These are phyloP conservation scores for Uropsilus gracilis DNA, from an alignment of 2,113 vertebrate species.

Conservation along the genomic window DNA sequence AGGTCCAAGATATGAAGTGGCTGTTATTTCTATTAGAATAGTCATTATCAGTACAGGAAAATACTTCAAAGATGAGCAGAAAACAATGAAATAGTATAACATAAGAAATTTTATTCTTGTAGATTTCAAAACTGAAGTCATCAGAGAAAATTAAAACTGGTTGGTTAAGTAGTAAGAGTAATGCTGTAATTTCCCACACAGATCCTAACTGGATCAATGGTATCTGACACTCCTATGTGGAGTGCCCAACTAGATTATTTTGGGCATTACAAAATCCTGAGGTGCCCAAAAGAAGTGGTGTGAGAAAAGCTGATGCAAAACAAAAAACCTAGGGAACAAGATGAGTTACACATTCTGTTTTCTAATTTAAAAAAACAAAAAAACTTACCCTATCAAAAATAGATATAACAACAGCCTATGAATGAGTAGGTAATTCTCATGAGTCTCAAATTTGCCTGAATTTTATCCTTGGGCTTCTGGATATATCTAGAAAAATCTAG, in stretches of 20 bases:
- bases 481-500: neutral
- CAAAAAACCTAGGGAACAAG: no score
- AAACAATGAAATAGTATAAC: neutral
- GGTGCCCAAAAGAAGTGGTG: neutral
- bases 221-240: neutral
- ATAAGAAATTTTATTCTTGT: neutral
- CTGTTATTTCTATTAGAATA: conserved; percentile 1
- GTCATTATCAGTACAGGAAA: neutral
- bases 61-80: conserved; percentile 24
- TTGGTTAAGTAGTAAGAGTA: neutral
- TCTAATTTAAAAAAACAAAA: no score
- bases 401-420: neutral
- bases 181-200: conserved; percentile 10
- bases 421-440: neutral
- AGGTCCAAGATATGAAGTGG: neutral
- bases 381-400: neutral
- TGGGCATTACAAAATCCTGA: neutral
- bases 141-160: conserved; percentile 41
- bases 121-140: conserved; percentile 46
- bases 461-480: conserved; percentile 28
- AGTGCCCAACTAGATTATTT: neutral
- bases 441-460: conserved; percentile 21
- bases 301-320: neutral
- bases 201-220: neutral
- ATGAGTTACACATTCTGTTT: no score